phyloP scores from a whole-genome alignment of 1,140 invertebrate genomes.

The Lordiphosa mommai region DNA sequence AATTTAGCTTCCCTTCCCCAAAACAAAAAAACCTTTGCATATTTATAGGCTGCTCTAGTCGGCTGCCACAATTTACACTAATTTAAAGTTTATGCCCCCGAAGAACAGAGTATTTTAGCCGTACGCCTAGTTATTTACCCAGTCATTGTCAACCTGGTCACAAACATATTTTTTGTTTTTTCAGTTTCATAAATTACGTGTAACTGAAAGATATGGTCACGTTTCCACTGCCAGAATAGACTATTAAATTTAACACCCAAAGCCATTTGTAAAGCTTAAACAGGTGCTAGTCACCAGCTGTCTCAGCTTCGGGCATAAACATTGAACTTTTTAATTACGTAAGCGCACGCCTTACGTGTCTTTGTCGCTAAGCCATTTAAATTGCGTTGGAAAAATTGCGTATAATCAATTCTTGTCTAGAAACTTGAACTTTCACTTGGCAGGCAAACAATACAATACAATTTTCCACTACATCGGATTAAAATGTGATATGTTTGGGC shows the following conservation, averaged over 20 bases:
- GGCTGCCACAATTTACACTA: conserved; percentile 42
- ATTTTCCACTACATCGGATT: conserved; percentile 78
- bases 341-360: conserved; percentile 52
- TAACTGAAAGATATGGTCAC: conserved; percentile 4
- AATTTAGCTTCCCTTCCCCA: not conserved
- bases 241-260: conserved; percentile 44
- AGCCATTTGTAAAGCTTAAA: conserved; percentile 40
- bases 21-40: conserved; percentile 45
- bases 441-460: conserved; percentile 60
- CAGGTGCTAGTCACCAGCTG: not conserved
- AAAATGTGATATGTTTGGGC: conserved; percentile 77
- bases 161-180: conserved; percentile 37
- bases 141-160: conserved; percentile 44
- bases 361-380: conserved; percentile 47
- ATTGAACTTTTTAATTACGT: conserved; percentile 43
- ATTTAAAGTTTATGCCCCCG: conserved; percentile 44
- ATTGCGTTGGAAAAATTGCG: conserved; percentile 46
- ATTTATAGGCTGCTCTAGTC: conserved; percentile 47
- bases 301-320: not conserved
- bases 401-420: conserved; percentile 56
- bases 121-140: conserved; percentile 25
- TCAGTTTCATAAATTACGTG: conserved; percentile 29
- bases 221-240: conserved; percentile 7
- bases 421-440: conserved; percentile 12
- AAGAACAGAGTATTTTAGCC: not conserved